A percentile compares a stretch with the other conserved stretches of the same genome.
Conservation (phyloP, 2,797 vertebrate species). For the Oreonectes daqikongensis region DNA sequence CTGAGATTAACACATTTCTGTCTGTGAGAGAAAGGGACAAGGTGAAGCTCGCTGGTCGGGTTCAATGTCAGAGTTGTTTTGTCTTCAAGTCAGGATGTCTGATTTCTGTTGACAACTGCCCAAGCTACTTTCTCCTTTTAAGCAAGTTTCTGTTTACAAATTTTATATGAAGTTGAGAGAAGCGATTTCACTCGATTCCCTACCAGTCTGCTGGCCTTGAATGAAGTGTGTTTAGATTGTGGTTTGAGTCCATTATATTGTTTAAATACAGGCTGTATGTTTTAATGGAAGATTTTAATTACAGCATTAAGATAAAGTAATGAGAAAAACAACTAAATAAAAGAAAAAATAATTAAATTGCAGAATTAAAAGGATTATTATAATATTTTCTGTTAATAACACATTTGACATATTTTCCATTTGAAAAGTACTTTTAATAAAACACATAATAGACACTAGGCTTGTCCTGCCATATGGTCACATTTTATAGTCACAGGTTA, state of each 20-base stretch:
- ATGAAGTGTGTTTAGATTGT: constrained; percentile 4
- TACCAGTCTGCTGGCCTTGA: constrained; percentile 4
- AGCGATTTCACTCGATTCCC: background rate
- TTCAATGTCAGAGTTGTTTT: constrained; percentile 39
- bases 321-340: too few relatives aligned
- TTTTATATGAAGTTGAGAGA: constrained; percentile 34
- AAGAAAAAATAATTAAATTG: too few relatives aligned
- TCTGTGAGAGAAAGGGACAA: constrained; percentile 8
- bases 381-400: too few relatives aligned
- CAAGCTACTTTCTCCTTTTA: constrained; percentile 25
- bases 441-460: too few relatives aligned
- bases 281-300: too few relatives aligned
- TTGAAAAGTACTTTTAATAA: too few relatives aligned
- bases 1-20: constrained; percentile 1
- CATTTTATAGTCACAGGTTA: background rate
- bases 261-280: too few relatives aligned
- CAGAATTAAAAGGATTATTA: too few relatives aligned
- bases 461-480: too few relatives aligned
- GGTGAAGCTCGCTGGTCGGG: constrained; percentile 15
- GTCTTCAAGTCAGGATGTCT: constrained; percentile 29
- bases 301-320: too few relatives aligned
- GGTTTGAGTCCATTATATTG: too few relatives aligned
- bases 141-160: constrained; percentile 40
- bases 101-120: constrained; percentile 39
- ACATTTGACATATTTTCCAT: too few relatives aligned